Base-by-base conservation (phyloP, 1,140 invertebrate genomes). In the Pogonomyrmex barbatus region DNA sequence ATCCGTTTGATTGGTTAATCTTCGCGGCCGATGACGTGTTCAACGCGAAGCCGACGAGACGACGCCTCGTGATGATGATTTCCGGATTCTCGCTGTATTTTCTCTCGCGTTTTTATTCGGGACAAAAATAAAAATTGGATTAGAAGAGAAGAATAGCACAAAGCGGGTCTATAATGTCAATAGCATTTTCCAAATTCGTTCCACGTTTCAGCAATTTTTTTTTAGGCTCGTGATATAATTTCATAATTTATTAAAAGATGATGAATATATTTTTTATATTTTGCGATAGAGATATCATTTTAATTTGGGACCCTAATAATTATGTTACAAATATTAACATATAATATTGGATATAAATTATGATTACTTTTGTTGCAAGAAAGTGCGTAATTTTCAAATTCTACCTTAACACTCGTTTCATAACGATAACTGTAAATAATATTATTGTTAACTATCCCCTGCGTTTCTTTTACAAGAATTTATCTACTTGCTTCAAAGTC, bases 1-100 rank as follows among this genome's bases (percentile, higher is more conserved):
- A 90, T 88, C 85, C 90, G 86, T 93, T 94, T 94, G 93, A 94
- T 94, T 94, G 93, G 93, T 94, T 91, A 94, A 94, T 94, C 93
- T 93, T 86, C 88, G 73, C 87, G 86, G 78, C 78, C 73, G 70
- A n/a, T n/a, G n/a, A 85, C 87, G 84, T 86, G 24, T 30, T 58
- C 67, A 67, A n/a, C 68, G 30, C 39, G 62, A 39, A 58, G 79
- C 54, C 52, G 54, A 30, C 14, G 68, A 75, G 68, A 45, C 42
- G 8, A 50, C 33, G 30, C 14, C 39, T 67, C 33, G n/a, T n/a
- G n/a, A n/a, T n/a, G 54, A 39, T 58, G n/a, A 83, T 83, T 83
- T 83, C 79, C 79, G 79, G 67, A 83, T 75, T 75, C 79, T 60
- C 12, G n/a, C 30, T 47, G 42, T 12, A 73, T 47, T 73, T 83